Percentiles rank a stretch among this genome's conserved stretches.
Evolutionary conservation across 2,797 vertebrate species (phyloP).

Genomic region (Onychomys arenicola): DNA sequence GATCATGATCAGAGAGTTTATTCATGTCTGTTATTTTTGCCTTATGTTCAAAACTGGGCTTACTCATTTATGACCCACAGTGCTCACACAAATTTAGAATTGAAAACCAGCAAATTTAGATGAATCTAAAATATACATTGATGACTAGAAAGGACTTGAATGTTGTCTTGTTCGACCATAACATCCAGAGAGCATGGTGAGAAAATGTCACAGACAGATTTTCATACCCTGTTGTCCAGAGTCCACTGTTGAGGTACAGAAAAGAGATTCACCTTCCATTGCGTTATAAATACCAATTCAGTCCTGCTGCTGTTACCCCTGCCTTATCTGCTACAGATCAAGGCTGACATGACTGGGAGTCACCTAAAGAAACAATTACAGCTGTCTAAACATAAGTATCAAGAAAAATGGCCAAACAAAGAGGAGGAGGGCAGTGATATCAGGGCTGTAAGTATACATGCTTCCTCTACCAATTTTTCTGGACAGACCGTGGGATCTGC

Average conservation of each 20-base stretch:
- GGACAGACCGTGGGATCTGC: too few species aligned
- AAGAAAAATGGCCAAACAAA: background rate
- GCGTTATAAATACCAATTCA: background rate
- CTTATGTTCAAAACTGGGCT: background rate
- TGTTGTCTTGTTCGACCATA: background rate
- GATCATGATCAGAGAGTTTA: too few species aligned
- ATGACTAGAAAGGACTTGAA: background rate
- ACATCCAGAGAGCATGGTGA: background rate
- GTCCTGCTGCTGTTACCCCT: fast-evolving
- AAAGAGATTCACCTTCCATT: background rate
- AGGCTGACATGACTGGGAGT: background rate
- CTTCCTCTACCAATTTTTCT: background rate
- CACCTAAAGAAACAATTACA: background rate
- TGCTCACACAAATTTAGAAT: background rate
- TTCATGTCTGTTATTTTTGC: background rate
- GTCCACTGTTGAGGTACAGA: background rate
- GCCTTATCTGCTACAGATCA: background rate
- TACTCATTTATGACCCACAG: background rate
- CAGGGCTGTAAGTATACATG: background rate
- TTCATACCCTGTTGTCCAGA: background rate
- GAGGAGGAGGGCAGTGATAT: background rate
- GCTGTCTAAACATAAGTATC: too few species aligned
- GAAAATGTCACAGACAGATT: background rate
- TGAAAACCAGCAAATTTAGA: background rate
- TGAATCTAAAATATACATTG: background rate